Evolutionary conservation across 2,888 invertebrate genomes (phyloP).

Genomic region (Leucoma salicis): DNA sequence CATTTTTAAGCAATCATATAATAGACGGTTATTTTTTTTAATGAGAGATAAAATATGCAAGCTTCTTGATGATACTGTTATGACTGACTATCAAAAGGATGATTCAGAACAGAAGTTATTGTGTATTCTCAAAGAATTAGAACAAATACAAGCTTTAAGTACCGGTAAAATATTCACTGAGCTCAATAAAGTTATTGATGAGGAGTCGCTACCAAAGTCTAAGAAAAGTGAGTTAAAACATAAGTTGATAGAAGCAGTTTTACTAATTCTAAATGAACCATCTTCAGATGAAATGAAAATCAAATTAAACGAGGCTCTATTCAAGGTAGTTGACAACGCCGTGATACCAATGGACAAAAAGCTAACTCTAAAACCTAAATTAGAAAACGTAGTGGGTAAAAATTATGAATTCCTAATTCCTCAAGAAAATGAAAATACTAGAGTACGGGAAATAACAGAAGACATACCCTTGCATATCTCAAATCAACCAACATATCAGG

Average conservation of each 20-base stretch:
- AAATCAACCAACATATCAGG: no score
- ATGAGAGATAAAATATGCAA: slow-evolving; percentile 17
- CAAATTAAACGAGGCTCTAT: slow-evolving; percentile 3
- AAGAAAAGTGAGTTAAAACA: slow-evolving; percentile 4
- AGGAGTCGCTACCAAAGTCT: neutral
- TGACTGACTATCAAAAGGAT: slow-evolving; percentile 18
- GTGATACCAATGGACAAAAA: neutral
- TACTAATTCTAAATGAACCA: neutral
- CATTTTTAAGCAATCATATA: neutral
- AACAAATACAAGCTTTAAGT: neutral
- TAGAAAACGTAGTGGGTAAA: neutral
- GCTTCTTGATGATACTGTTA: slow-evolving; percentile 20
- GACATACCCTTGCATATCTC: no score
- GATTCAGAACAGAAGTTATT: slow-evolving; percentile 18
- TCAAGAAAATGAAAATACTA: no score
- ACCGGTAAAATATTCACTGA: neutral
- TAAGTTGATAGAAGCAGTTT: neutral
- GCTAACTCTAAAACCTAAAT: neutral
- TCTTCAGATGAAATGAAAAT: neutral
- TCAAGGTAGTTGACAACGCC: neutral
- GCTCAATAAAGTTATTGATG: slow-evolving; percentile 2
- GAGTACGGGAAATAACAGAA: no score
- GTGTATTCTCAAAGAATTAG: slow-evolving; percentile 4
- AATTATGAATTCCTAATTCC: no score
- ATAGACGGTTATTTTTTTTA: neutral